A percentile compares a stretch with the other conserved stretches of the same genome.
These are phyloP conservation scores for Elaeidobius kamerunicus DNA, from an alignment of 2,888 invertebrate species.

Conservation along the genomic window DNA sequence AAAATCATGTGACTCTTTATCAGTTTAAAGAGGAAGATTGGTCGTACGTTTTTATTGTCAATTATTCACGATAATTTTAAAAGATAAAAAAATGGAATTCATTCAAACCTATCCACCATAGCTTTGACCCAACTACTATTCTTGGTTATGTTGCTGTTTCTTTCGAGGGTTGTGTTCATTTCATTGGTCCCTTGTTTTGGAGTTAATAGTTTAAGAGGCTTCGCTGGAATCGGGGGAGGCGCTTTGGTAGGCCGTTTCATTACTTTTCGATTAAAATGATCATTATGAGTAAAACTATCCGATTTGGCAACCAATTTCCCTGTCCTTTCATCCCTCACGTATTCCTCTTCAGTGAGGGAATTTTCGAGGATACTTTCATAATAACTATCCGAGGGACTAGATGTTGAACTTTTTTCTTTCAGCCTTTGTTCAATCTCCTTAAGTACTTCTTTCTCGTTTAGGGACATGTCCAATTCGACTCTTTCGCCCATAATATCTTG, in stretches of 20 bases:
- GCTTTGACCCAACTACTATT: constrained; percentile 70
- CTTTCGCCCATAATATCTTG: constrained; percentile 37
- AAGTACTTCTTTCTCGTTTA: constrained; percentile 48
- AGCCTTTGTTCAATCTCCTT: constrained; percentile 45
- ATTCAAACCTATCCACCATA: constrained; percentile 71
- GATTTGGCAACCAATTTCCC: constrained; percentile 41
- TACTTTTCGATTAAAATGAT: constrained; percentile 5
- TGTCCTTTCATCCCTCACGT: constrained; percentile 39
- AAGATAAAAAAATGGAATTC: constrained; percentile 33
- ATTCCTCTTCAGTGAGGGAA: constrained; percentile 45
- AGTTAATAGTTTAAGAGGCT: constrained; percentile 52
- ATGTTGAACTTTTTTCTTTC: constrained; percentile 23
- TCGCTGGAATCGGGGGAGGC: constrained; percentile 65
- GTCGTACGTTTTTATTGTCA: no score
- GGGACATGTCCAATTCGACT: constrained; percentile 43
- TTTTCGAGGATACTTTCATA: constrained; percentile 47
- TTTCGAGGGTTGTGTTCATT: constrained; percentile 5
- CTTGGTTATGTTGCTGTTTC: constrained; percentile 41
- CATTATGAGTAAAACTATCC: constrained; percentile 40
- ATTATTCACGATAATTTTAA: no score
- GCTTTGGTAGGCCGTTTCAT: constrained; percentile 50
- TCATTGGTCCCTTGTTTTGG: constrained; percentile 22
- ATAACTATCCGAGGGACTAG: constrained; percentile 45
- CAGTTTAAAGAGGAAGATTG: no score
- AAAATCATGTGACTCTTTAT: no score